Conservation (phyloP, 2,113 vertebrate species). For the Parus major region DNA sequence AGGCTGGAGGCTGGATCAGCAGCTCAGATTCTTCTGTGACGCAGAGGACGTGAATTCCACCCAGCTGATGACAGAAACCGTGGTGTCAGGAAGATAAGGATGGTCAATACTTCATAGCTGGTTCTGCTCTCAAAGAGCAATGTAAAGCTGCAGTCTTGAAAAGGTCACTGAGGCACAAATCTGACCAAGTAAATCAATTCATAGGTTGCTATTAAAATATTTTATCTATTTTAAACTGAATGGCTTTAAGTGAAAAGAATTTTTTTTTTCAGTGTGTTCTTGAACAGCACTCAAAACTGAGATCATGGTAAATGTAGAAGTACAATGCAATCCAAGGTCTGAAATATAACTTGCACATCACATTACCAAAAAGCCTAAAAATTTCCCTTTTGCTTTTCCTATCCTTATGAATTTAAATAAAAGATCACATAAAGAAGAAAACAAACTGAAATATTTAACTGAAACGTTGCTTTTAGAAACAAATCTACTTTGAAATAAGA, state of each 20-base stretch:
- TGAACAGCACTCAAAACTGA: background rate
- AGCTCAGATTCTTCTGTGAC: background rate
- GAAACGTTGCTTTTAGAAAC: background rate
- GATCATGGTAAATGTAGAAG: background rate
- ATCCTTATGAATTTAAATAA: background rate
- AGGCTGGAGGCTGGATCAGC: background rate
- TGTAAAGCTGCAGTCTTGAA: background rate
- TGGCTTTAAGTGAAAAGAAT: background rate
- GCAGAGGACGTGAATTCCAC: background rate
- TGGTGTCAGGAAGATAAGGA: background rate
- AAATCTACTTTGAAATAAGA: background rate
- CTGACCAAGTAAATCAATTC: background rate
- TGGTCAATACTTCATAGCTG: background rate
- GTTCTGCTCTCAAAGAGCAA: background rate
- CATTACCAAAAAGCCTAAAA: background rate
- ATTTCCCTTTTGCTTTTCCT: background rate
- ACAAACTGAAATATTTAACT: background rate
- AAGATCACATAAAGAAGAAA: background rate
- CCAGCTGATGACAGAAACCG: background rate
- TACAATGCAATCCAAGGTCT: background rate
- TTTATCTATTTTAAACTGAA: background rate
- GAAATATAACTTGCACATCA: background rate
- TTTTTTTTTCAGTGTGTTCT: background rate
- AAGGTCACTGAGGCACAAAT: background rate
- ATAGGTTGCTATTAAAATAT: background rate